Conservation (phyloP, 2,113 vertebrate species). For the Rhinoderma darwinii region DNA sequence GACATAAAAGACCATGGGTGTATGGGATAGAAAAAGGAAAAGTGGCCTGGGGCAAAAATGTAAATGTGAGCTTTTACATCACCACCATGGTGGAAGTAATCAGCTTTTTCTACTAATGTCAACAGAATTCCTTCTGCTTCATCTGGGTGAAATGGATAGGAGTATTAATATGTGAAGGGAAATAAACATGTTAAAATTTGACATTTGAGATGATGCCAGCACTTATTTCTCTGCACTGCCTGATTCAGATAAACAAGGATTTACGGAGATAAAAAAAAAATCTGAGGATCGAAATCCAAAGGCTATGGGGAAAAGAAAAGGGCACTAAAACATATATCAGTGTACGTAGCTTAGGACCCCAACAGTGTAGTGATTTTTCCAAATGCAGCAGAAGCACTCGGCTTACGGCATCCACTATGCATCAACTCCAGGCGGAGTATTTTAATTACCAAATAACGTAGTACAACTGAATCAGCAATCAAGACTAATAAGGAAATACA, state of each 20-base stretch:
- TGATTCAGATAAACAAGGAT: slow-evolving; percentile 18
- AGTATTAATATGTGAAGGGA: background rate
- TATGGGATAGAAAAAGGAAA: background rate
- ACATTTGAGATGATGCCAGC: slow-evolving; percentile 26
- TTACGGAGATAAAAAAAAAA: background rate
- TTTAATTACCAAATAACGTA: slow-evolving; percentile 3
- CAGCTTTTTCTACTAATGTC: slow-evolving; percentile 13
- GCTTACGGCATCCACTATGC: background rate
- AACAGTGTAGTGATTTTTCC: background rate
- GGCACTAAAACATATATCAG: background rate
- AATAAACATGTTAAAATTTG: slow-evolving; percentile 18
- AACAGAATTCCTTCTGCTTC: slow-evolving; percentile 26
- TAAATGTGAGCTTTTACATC: slow-evolving; percentile 7
- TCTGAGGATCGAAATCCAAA: background rate
- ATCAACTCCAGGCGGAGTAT: background rate
- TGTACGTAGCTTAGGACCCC: background rate
- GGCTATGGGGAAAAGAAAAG: background rate
- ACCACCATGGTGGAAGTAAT: slow-evolving; percentile 20
- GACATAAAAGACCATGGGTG: background rate
- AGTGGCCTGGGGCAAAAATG: slow-evolving; percentile 7
- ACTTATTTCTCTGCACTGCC: background rate
- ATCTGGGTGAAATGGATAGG: slow-evolving; percentile 15
- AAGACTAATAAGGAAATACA: slow-evolving; percentile 11
- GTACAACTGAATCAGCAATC: slow-evolving; percentile 12
- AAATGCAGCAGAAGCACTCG: background rate